Evolutionary conservation across 2,888 invertebrate species (phyloP).

Genomic region (Electrophaes corylata): DNA sequence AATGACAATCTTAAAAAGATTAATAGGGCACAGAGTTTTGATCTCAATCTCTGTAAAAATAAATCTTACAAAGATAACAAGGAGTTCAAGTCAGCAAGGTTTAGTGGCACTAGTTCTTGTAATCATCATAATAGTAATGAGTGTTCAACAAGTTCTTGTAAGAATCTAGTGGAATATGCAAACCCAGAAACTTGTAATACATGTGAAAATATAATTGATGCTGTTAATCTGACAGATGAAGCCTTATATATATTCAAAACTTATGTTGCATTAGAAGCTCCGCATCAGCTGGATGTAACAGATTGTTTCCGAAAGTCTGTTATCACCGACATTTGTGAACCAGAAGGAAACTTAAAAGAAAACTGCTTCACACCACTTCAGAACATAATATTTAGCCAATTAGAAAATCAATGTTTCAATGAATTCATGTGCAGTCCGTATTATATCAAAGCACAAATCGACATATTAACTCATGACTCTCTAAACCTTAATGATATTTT

Average conservation of each 20-base stretch:
- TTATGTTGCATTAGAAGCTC: constrained; percentile 89
- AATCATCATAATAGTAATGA: constrained; percentile 47
- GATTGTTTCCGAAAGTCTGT: constrained; percentile 84
- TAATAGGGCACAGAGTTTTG: constrained; percentile 68
- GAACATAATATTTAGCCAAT: constrained; percentile 86
- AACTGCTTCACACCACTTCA: constrained; percentile 90
- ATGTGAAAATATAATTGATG: constrained; percentile 42
- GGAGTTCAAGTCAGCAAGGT: constrained; percentile 50
- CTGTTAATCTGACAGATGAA: constrained; percentile 74
- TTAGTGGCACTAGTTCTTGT: constrained; percentile 47
- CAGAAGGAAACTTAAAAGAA: constrained; percentile 86
- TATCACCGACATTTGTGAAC: constrained; percentile 87
- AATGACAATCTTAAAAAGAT: constrained; percentile 55
- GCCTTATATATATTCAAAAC: constrained; percentile 90
- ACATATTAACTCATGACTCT: constrained; percentile 92
- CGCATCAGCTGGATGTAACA: constrained; percentile 84
- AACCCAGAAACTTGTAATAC: constrained; percentile 20
- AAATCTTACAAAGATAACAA: constrained; percentile 44
- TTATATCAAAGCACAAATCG: constrained; percentile 96
- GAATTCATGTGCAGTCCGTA: constrained; percentile 93
- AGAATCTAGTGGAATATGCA: constrained; percentile 56
- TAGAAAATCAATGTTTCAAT: constrained; percentile 90
- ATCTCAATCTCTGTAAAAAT: constrained; percentile 55
- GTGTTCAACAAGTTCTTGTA: constrained; percentile 64
- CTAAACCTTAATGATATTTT: constrained; percentile 94